A percentile compares a stretch with the other conserved stretches of the same genome.
Conservation (phyloP, 2,888 invertebrate species). For the Chirona hameri region DNA sequence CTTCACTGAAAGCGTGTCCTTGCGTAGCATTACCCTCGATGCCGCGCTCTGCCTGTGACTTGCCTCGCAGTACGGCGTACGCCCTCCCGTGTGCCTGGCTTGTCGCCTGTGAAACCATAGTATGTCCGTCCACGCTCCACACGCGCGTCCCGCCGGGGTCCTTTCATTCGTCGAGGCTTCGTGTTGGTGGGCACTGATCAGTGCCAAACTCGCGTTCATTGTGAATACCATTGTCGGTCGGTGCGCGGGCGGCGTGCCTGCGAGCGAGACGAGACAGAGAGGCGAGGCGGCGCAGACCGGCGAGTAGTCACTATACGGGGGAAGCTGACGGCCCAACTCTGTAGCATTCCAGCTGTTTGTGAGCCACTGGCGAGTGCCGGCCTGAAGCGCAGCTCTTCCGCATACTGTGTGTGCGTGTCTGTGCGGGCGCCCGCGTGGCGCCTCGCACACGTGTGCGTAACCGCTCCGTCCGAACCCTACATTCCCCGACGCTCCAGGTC, state of each 20-base stretch:
- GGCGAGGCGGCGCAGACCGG: neutral
- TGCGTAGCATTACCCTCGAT: too few species aligned
- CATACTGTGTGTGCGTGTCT: too few species aligned
- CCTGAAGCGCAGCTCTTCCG: neutral
- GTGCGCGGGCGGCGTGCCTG: neutral
- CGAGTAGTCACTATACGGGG: neutral
- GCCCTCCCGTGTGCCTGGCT: too few species aligned
- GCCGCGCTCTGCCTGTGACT: too few species aligned
- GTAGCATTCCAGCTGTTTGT: neutral
- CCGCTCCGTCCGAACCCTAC: neutral
- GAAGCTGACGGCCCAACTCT: neutral
- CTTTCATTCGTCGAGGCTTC: neutral
- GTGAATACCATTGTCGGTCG: neutral
- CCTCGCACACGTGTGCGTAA: neutral
- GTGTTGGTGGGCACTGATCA: neutral
- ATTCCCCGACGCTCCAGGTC: neutral
- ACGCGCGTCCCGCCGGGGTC: neutral
- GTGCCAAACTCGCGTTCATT: conserved; percentile 7
- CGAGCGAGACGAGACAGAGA: neutral
- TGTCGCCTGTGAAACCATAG: too few species aligned
- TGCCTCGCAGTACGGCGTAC: too few species aligned
- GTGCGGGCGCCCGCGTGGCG: too few species aligned
- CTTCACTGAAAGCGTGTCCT: too few species aligned
- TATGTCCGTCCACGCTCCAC: neutral
- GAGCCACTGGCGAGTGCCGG: neutral